Conservation (phyloP, 2,113 vertebrate genomes). For the Festucalex cinctus region DNA sequence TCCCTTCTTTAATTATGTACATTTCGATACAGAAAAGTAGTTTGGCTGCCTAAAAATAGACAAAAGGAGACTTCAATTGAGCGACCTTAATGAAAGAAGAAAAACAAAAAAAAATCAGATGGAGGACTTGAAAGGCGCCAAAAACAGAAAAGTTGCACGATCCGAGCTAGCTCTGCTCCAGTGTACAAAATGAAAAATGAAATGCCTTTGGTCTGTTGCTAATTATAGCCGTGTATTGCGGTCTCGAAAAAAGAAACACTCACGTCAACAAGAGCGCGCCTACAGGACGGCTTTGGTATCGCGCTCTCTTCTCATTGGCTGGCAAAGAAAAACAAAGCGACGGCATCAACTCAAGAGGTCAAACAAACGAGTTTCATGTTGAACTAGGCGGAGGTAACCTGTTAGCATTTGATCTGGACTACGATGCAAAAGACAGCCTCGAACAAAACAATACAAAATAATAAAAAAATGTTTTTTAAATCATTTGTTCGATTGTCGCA, state of each 20-base stretch:
- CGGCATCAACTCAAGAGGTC: neutral
- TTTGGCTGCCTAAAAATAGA: constrained; percentile 66
- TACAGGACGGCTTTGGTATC: constrained; percentile 55
- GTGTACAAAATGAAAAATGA: constrained; percentile 54
- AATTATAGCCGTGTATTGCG: constrained; percentile 48
- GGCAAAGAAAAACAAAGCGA: constrained; percentile 49
- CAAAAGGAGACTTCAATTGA: constrained; percentile 55
- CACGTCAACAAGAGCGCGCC: constrained; percentile 20
- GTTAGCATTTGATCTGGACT: neutral
- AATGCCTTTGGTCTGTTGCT: constrained; percentile 69
- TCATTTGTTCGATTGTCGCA: neutral
- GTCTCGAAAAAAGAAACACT: constrained; percentile 22
- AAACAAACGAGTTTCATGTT: neutral
- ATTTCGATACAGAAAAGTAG: constrained; percentile 51
- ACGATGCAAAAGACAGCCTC: neutral
- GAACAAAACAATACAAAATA: neutral
- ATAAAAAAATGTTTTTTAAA: neutral
- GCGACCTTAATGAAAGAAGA: constrained; percentile 60
- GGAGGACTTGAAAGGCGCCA: constrained; percentile 64
- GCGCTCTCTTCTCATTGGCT: constrained; percentile 27
- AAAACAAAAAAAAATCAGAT: constrained; percentile 60
- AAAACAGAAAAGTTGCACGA: constrained; percentile 57
- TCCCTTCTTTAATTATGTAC: constrained; percentile 47
- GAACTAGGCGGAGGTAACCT: neutral
- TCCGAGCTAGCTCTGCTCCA: constrained; percentile 55